A percentile compares a stretch with the other conserved stretches of the same genome.
phyloP scores from a whole-genome alignment of 2,113 vertebrate species.

The Uria aalge region DNA sequence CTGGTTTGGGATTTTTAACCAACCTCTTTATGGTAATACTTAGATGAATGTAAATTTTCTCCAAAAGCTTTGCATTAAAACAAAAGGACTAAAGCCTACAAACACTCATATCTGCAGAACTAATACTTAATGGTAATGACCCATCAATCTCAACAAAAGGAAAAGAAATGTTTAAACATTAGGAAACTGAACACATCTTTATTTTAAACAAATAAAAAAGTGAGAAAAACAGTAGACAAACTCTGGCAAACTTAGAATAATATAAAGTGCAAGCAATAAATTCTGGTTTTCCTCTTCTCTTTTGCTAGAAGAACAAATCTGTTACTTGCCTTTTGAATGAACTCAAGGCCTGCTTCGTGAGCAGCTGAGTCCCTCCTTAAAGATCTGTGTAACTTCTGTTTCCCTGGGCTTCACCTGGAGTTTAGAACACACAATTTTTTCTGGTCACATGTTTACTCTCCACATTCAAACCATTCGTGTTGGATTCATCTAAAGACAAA shows the following conservation, averaged over 20 bases:
- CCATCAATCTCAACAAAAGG: neutral
- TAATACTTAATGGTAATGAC: neutral
- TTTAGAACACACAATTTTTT: neutral
- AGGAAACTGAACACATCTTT: neutral
- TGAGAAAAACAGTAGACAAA: neutral
- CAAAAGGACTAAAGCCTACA: neutral
- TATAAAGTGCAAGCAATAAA: neutral
- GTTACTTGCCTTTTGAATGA: neutral
- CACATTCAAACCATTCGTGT: neutral
- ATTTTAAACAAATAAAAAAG: neutral
- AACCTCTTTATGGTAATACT: slow-evolving; percentile 11
- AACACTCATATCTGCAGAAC: neutral
- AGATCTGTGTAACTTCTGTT: neutral
- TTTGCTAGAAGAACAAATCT: neutral
- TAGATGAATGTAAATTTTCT: slow-evolving; percentile 11
- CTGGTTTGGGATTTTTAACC: slow-evolving; percentile 36
- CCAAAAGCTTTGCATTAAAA: slow-evolving; percentile 15
- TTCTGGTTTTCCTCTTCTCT: neutral
- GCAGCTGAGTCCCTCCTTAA: neutral
- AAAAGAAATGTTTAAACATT: neutral
- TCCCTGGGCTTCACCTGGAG: neutral
- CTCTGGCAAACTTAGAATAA: neutral
- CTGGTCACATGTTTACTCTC: neutral
- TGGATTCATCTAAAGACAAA: neutral
- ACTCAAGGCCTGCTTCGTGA: neutral